Conservation (phyloP, 2,797 vertebrate species). For the Onychomys leucogaster region DNA sequence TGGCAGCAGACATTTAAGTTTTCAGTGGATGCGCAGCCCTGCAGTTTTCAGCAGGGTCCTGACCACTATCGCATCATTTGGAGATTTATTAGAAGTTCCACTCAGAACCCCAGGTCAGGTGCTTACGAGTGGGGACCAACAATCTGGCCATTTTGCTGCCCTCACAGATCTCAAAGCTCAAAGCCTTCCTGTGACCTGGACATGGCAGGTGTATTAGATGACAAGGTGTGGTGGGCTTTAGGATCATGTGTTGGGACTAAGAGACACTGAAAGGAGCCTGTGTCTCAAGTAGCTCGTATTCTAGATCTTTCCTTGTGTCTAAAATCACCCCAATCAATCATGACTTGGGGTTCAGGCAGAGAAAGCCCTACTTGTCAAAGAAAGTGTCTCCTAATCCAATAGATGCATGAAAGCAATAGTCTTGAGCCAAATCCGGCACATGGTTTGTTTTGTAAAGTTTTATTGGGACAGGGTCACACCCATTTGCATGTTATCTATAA, state of each 20-base stretch:
- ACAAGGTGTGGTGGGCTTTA: neutral
- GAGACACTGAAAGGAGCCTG: neutral
- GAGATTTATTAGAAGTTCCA: neutral
- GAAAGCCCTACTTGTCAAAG: neutral
- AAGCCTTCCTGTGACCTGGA: neutral
- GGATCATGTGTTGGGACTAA: neutral
- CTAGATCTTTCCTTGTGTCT: neutral
- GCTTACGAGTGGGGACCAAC: neutral
- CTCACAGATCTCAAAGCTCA: neutral
- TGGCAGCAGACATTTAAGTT: conserved; percentile 75
- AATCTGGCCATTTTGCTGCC: neutral
- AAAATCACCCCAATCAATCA: neutral
- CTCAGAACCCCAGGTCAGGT: neutral
- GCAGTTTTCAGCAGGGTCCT: neutral
- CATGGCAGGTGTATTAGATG: neutral
- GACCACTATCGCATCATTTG: rapidly evolving
- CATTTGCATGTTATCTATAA: neutral
- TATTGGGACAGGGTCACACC: neutral
- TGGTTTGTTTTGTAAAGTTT: conserved; percentile 24
- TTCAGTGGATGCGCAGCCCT: neutral
- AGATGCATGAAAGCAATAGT: neutral
- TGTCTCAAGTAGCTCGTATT: neutral
- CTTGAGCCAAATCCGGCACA: neutral
- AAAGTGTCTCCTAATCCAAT: neutral
- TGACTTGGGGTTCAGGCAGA: neutral